These are phyloP conservation scores for Drosophila novamexicana DNA, from an alignment of 1,140 invertebrate genomes.

Conservation along the genomic window DNA sequence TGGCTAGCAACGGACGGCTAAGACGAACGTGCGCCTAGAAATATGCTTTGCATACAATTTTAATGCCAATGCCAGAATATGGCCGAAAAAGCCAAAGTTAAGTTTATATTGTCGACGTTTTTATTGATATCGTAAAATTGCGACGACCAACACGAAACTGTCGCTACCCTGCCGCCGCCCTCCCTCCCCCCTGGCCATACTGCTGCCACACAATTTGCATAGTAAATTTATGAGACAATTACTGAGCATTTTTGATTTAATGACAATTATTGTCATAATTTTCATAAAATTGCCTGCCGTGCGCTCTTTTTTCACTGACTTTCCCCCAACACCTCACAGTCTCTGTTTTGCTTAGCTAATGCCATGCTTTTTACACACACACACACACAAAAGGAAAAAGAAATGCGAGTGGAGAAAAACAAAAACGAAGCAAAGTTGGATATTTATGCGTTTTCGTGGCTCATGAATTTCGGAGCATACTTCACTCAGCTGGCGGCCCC, in stretches of 20 bases:
- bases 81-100: constrained; percentile 63
- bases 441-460: constrained; percentile 80
- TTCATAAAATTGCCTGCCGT: constrained; percentile 79
- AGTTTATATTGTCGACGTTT: constrained; percentile 83
- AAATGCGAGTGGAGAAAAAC: constrained; percentile 11
- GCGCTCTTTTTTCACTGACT: constrained; percentile 10
- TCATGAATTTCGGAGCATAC: constrained; percentile 79
- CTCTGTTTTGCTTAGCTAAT: constrained; percentile 58
- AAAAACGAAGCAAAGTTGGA: constrained; percentile 56
- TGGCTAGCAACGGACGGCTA: constrained; percentile 52
- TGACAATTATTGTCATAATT: constrained; percentile 84
- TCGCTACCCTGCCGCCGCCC: neutral
- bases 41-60: constrained; percentile 55
- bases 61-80: constrained; percentile 35
- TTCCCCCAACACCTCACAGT: neutral
- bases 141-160: constrained; percentile 73
- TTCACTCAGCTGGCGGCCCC: constrained; percentile 62
- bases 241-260: constrained; percentile 83
- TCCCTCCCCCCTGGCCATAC: neutral
- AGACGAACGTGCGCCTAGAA: constrained; percentile 69
- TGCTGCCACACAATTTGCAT: constrained; percentile 74
- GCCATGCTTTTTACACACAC: constrained; percentile 62
- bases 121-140: constrained; percentile 82
- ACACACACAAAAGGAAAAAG: neutral
- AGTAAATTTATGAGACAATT: constrained; percentile 83